A percentile compares a stretch with the other conserved stretches of the same genome.
Evolutionary conservation across 2,888 invertebrate genomes (phyloP).

Genomic region (Alcis repandata): DNA sequence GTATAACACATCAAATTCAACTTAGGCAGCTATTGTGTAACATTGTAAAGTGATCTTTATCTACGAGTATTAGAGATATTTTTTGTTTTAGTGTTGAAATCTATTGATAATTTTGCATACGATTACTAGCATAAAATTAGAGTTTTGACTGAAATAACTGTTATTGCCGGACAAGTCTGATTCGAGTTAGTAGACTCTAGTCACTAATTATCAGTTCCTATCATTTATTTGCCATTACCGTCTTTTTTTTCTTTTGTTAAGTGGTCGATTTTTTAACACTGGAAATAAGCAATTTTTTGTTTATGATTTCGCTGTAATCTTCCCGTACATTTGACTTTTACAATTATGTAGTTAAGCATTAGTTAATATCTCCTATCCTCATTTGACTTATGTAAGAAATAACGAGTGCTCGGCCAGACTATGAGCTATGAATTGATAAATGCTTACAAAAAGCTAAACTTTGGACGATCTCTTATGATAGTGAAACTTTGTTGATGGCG

Average conservation of each 20-base stretch:
- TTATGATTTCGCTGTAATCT: neutral
- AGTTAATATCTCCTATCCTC: neutral
- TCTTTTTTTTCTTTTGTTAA: neutral
- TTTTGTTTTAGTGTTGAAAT: slow-evolving; percentile 37
- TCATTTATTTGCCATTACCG: slow-evolving; percentile 39
- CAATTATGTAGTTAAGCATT: too few relatives aligned
- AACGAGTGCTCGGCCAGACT: neutral
- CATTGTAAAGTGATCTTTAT: slow-evolving; percentile 50
- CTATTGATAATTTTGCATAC: slow-evolving; percentile 39
- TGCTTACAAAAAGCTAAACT: too few relatives aligned
- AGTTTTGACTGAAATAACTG: slow-evolving; percentile 70
- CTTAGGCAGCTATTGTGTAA: slow-evolving; percentile 77
- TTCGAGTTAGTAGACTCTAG: slow-evolving; percentile 59
- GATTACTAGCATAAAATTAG: slow-evolving; percentile 61
- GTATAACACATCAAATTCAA: slow-evolving; percentile 67
- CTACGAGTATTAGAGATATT: slow-evolving; percentile 50
- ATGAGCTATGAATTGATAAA: too few relatives aligned
- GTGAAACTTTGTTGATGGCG: too few relatives aligned
- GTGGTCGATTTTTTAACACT: neutral
- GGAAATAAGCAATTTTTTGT: neutral
- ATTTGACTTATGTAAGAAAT: neutral
- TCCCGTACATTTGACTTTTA: neutral
- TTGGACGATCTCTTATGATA: too few relatives aligned
- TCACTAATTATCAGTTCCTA: slow-evolving; percentile 53
- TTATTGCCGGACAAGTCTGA: slow-evolving; percentile 74